A percentile compares a stretch with the other conserved stretches of the same genome.
phyloP scores from a whole-genome alignment of 2,797 vertebrate species.

The Rhynchotus rufescens region DNA sequence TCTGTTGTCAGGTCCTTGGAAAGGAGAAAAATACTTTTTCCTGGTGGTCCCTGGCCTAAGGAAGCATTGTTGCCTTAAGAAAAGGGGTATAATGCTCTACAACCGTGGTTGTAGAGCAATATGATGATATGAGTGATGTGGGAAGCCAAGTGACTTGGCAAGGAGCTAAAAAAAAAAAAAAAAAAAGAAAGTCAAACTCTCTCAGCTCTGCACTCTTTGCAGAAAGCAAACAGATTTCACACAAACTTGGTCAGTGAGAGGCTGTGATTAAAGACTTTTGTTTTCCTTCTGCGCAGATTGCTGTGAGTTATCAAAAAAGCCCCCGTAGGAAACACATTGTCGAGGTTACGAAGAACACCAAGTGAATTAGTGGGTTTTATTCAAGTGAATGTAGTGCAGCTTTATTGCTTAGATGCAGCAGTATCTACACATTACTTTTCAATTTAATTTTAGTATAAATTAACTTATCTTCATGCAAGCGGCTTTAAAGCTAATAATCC shows the following conservation, averaged over 20 bases:
- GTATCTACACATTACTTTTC: constrained; percentile 66
- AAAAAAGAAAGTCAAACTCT: rapidly evolving
- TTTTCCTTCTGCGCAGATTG: background rate
- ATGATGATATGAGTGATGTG: background rate
- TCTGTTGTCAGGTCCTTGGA: background rate
- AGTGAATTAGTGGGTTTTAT: background rate
- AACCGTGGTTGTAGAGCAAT: background rate
- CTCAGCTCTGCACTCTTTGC: background rate
- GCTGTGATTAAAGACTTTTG: background rate
- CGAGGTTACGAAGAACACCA: background rate
- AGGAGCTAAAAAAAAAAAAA: background rate
- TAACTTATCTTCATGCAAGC: constrained; percentile 70
- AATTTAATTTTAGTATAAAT: constrained; percentile 76
- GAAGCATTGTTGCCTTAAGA: background rate
- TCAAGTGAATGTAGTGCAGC: background rate
- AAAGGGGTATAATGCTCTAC: background rate
- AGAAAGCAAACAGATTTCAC: background rate
- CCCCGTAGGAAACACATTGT: background rate
- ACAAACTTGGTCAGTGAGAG: background rate
- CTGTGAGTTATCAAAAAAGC: background rate
- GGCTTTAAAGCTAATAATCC: constrained; percentile 77
- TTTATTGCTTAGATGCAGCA: constrained; percentile 40
- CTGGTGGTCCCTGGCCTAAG: background rate
- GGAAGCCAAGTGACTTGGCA: background rate
- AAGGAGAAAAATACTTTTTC: background rate